Evolutionary conservation across 2,113 vertebrate genomes (phyloP), one percentile per base, ranked within the genome.

Genomic region (Limanda limanda): DNA sequence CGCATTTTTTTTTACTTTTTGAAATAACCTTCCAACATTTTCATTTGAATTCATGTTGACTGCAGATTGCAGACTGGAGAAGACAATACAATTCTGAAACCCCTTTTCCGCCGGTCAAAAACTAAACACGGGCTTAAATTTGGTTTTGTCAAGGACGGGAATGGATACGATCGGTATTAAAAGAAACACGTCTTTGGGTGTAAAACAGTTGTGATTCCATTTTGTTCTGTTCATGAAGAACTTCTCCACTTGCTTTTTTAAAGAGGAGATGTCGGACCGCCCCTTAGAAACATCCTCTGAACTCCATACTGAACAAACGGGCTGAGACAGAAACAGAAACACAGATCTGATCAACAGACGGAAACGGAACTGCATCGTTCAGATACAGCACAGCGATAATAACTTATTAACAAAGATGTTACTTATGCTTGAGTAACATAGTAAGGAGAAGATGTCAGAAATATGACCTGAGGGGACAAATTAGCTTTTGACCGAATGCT

Each of bases 391-490:
- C 0, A 31, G n/a, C 17, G 21, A 12, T n/a, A 52, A 58, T 5
- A 45, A 15, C 23, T 57, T 67, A 15, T 48, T 21, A 12, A 25
- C 6, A 68, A 56, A 65, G 1, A 55, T 54, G 20, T 45, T 40
- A 57, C 76, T 68, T 18, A 7, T 48, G 74, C 25, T 52, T 71
- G n/a, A n/a, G n/a, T n/a, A n/a, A n/a, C n/a, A n/a, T n/a, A n/a
- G n/a, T n/a, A 70, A 71, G 31, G 69, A 60, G 31, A 71, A 77
- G 48, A n/a, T 60, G 27, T 58, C 18, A 1, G 20, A 68, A 74
- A 57, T 54, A 21, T 58, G 35, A 62, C 42, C 21, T 18, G 25
- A 35, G 35, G 48, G 55, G 54, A 35, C n/a, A 51, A n/a, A 68
- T 64, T 7, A 71, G 60, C 1, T 1, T 31, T 0, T 24, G 18